phyloP scores from a whole-genome alignment of 2,888 invertebrate species.

The Parnassius apollo region DNA sequence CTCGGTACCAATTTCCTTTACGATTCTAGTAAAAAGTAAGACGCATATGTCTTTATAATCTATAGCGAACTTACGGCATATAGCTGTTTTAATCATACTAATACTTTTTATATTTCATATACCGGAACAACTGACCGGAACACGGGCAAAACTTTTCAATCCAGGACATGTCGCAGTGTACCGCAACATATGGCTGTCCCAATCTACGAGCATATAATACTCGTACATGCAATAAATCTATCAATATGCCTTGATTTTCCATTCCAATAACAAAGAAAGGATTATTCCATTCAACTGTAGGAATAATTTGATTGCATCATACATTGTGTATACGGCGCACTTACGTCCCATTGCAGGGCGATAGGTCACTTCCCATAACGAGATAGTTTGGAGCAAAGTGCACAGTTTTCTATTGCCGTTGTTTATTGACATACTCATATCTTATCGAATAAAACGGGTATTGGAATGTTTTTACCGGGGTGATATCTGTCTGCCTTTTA shows the following conservation, averaged over 20 bases:
- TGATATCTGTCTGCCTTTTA: background rate
- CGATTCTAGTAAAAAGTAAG: too few relatives aligned
- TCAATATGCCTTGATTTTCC: background rate
- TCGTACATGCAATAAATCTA: too few relatives aligned
- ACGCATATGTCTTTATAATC: too few relatives aligned
- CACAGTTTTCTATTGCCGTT: constrained; percentile 2
- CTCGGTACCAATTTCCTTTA: too few relatives aligned
- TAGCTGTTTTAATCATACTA: too few relatives aligned
- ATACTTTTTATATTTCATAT: too few relatives aligned
- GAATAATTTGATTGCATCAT: constrained; percentile 16
- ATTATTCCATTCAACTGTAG: constrained; percentile 2
- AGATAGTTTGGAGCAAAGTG: constrained; percentile 11
- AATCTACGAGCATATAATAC: too few relatives aligned
- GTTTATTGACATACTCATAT: background rate
- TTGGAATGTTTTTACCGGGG: background rate
- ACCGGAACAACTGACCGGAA: too few relatives aligned
- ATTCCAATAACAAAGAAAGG: constrained; percentile 4
- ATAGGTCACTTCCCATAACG: constrained; percentile 9
- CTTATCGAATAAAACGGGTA: background rate
- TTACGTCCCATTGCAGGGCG: constrained; percentile 7
- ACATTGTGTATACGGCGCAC: background rate
- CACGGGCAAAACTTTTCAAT: too few relatives aligned
- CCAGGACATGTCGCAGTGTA: too few relatives aligned
- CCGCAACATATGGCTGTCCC: too few relatives aligned
- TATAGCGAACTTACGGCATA: too few relatives aligned